Percentiles rank a stretch among this genome's conserved stretches.
Evolutionary conservation across 2,113 vertebrate genomes (phyloP).

Genomic region (Gobio gobio): DNA sequence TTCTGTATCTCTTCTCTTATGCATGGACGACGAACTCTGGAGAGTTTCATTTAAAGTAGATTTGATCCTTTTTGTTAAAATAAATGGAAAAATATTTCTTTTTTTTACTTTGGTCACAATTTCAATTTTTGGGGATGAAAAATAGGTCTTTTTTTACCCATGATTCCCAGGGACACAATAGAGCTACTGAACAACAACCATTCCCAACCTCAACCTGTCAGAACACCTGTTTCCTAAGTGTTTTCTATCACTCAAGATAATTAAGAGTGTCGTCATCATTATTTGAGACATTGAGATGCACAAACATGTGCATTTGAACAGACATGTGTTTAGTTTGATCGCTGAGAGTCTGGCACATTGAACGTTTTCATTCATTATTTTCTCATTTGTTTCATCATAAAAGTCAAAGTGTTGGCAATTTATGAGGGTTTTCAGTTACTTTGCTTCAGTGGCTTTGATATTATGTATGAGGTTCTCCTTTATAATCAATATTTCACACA

Average conservation of each 20-base stretch:
- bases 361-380: background rate
- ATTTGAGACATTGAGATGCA: background rate
- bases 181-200: background rate
- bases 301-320: background rate
- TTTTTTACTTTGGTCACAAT: background rate
- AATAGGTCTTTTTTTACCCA: background rate
- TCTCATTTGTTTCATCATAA: conserved; percentile 12
- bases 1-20: background rate
- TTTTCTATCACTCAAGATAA: background rate
- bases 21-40: background rate
- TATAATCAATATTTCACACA: conserved; percentile 46
- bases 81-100: too few relatives aligned
- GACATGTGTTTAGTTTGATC: background rate
- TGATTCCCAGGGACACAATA: background rate
- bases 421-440: conserved; percentile 20
- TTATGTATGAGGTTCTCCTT: conserved; percentile 30
- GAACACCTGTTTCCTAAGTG: background rate
- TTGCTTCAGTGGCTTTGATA: conserved; percentile 18
- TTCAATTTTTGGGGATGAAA: background rate
- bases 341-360: background rate
- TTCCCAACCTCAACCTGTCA: background rate
- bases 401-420: conserved; percentile 8
- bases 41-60: background rate
- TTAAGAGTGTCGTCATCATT: background rate
- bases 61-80: background rate